These are phyloP conservation scores for Sus cebifrons DNA, from an alignment of 2,797 vertebrate genomes.

Conservation along the genomic window DNA sequence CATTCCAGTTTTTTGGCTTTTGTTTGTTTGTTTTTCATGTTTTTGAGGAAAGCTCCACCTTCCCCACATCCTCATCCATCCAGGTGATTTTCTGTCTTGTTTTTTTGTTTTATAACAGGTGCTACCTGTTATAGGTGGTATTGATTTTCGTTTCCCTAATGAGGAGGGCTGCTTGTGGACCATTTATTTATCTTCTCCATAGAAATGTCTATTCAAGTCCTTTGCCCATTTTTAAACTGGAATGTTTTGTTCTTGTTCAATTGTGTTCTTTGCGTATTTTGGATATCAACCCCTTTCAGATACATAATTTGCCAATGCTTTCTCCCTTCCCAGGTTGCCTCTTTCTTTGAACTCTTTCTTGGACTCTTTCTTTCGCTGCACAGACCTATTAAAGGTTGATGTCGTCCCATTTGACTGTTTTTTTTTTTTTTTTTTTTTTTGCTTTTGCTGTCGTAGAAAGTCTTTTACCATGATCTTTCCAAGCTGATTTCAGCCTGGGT, in stretches of 20 bases:
- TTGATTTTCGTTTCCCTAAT: rapidly evolving
- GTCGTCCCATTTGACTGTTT: background rate
- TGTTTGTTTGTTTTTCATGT: background rate
- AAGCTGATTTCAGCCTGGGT: background rate
- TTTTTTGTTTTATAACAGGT: rapidly evolving
- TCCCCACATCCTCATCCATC: rapidly evolving
- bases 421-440: background rate
- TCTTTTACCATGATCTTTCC: background rate
- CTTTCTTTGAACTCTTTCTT: no score
- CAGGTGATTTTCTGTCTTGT: background rate
- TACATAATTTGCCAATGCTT: rapidly evolving
- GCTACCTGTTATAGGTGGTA: rapidly evolving
- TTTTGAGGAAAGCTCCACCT: rapidly evolving
- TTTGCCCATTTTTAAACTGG: background rate
- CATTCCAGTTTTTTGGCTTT: no score
- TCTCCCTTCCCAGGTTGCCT: background rate
- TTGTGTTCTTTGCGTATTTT: rapidly evolving
- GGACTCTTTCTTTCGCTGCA: background rate
- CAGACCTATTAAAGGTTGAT: background rate
- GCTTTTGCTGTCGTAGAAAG: background rate
- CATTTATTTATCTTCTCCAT: rapidly evolving
- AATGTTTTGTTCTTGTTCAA: background rate
- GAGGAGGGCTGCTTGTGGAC: rapidly evolving
- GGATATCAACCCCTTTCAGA: no score
- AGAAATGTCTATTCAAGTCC: background rate